phyloP scores from a whole-genome alignment of 1,140 invertebrate species.

The Orius laevigatus region DNA sequence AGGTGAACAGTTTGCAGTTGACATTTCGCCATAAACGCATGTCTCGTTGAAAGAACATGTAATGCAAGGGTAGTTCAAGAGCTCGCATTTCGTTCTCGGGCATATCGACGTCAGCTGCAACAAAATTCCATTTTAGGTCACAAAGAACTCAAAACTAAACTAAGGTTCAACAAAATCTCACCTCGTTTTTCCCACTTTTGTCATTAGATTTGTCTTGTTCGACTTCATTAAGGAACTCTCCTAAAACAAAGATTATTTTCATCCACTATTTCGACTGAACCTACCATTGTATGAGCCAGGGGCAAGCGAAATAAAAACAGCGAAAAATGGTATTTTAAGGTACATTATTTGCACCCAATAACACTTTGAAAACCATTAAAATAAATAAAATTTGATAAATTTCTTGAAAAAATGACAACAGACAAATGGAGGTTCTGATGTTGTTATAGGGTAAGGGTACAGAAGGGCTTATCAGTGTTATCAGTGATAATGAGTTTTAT shows the following conservation, averaged over 20 bases:
- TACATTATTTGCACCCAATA: conserved; percentile 1
- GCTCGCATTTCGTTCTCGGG: conserved; percentile 10
- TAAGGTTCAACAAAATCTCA: neutral
- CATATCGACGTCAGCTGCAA: neutral
- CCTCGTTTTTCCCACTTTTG: neutral
- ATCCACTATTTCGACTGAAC: neutral
- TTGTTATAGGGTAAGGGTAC: no score
- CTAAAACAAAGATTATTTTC: neutral
- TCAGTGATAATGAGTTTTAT: no score
- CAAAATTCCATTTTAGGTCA: neutral
- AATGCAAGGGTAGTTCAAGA: conserved; percentile 19
- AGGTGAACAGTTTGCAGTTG: conserved; percentile 19
- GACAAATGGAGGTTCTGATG: no score
- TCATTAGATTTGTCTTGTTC: conserved; percentile 4
- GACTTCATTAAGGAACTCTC: conserved; percentile 6
- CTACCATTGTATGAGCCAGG: conserved; percentile 4
- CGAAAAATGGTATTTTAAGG: conserved; percentile 3
- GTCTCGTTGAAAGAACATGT: conserved; percentile 20
- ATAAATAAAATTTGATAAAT: no score
- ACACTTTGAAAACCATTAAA: neutral
- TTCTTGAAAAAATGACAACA: no score
- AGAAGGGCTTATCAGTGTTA: no score
- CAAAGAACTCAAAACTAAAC: neutral
- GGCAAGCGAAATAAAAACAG: conserved; percentile 3
- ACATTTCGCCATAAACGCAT: conserved; percentile 21